Evolutionary conservation across 1,140 invertebrate species (phyloP).

Genomic region (Diabrotica virgifera): DNA sequence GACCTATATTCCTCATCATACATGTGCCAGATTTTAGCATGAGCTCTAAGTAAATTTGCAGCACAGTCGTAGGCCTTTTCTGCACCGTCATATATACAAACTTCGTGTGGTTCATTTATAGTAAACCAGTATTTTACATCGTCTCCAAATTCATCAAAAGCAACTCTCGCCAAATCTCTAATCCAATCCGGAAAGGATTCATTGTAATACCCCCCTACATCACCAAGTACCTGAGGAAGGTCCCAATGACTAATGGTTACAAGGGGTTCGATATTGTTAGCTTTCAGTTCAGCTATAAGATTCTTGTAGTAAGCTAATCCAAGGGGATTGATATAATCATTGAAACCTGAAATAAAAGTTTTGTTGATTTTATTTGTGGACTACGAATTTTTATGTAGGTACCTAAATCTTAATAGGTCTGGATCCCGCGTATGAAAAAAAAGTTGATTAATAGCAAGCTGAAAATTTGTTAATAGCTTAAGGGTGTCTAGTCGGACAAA

Average conservation of each 20-base stretch:
- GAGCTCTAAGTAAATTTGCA: background rate
- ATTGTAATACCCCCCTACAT: slow-evolving; percentile 42
- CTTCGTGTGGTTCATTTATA: background rate
- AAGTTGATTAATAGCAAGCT: too few relatives aligned
- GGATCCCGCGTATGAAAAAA: too few relatives aligned
- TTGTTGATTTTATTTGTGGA: background rate
- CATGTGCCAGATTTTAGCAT: background rate
- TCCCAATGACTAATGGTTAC: slow-evolving; percentile 52
- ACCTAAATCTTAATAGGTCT: too few relatives aligned
- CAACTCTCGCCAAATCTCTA: slow-evolving; percentile 41
- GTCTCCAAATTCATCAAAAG: slow-evolving; percentile 31
- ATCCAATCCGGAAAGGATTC: slow-evolving; percentile 38
- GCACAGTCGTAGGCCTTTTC: background rate
- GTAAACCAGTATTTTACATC: slow-evolving; percentile 13
- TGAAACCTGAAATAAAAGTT: background rate
- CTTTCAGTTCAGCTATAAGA: background rate
- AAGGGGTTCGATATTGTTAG: slow-evolving; percentile 26
- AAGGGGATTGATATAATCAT: slow-evolving; percentile 4
- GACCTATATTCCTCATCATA: background rate
- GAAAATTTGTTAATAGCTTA: too few relatives aligned
- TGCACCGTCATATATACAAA: slow-evolving; percentile 1
- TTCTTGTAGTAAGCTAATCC: slow-evolving; percentile 13
- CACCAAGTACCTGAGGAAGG: slow-evolving; percentile 39
- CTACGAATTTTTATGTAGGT: too few relatives aligned
- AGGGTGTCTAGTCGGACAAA: too few relatives aligned